A percentile compares a stretch with the other conserved stretches of the same genome.
phyloP scores from a whole-genome alignment of 2,113 vertebrate species.

The Telmatochromis sp. region DNA sequence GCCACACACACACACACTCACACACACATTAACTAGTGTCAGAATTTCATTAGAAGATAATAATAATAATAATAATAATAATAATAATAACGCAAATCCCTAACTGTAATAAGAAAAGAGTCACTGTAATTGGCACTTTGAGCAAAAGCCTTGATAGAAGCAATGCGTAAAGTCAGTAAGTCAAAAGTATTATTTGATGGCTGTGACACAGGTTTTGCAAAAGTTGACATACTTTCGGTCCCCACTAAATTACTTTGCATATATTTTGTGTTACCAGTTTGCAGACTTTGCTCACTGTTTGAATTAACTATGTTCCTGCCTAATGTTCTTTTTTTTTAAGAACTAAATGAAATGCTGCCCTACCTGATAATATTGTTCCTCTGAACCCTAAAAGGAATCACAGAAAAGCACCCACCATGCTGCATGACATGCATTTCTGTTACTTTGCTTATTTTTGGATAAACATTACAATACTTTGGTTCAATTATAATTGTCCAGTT shows the following conservation, averaged over 20 bases:
- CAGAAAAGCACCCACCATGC: background rate
- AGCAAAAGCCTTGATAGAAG: background rate
- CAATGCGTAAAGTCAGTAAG: background rate
- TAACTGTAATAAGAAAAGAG: background rate
- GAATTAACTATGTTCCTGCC: background rate
- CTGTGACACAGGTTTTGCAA: background rate
- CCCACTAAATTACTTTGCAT: background rate
- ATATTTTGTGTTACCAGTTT: background rate
- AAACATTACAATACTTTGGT: background rate
- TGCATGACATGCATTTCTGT: background rate
- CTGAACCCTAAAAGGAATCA: background rate
- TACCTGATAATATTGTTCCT: background rate
- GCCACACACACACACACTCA: background rate
- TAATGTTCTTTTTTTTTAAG: background rate
- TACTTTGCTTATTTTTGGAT: background rate
- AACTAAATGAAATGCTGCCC: background rate
- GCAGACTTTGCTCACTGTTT: background rate
- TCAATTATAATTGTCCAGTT: background rate
- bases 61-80: background rate
- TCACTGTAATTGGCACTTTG: background rate
- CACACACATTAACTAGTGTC: background rate
- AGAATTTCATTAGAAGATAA: background rate
- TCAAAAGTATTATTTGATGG: background rate
- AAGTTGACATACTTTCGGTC: background rate
- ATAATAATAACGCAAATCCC: background rate